Base-by-base conservation (phyloP, 2,797 vertebrate genomes). In the Spondyliosoma cantharus region DNA sequence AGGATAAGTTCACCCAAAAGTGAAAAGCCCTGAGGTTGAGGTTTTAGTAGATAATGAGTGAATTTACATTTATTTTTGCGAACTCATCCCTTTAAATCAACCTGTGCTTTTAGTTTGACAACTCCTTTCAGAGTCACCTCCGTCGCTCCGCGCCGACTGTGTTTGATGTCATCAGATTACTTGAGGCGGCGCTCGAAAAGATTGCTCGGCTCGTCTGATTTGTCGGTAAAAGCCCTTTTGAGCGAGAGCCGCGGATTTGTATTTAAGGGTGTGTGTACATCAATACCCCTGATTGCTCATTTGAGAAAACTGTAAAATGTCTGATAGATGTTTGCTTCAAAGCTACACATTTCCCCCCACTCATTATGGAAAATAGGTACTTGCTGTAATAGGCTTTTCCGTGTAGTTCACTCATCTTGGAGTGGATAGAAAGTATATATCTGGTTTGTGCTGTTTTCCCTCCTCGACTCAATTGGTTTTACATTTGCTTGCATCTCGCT, bases 221-320 rank as follows among this genome's bases (percentile, higher is more conserved):
- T 42, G 71, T 27, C 71, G 29, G 17, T 78, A 63, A 81, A 83
- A 78, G 24, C 37, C 20, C 9, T 80, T 37, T 81, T 83, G 65
- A 86, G 67, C 50, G 46, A 80, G 78, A 80, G 50, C 32, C 46
- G 32, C 67, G 19, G 74, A 82, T 82, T 64, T 78, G 58, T 68
- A n/a, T 71, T 83, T 74, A 61, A 71, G 56, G 65, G 45, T 78
- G 59, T 81, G 81, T 76, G 45, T 79, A 74, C 80, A 85, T 90
- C 87, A 85, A 84, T 84, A 79, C 45, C 42, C 43, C 72, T 87
- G 86, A 89, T 87, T 90, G 85, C 82, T 75, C 80, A 67, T 88
- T 86, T 86, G 7, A 69, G 62, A n/a, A 62, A 80, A 76, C 20
- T 70, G 22, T 60, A 71, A 81, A 82, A 72, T 64, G 54, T 54